phyloP scores from a whole-genome alignment of 2,888 invertebrate species.

The Lamellibrachia columna region DNA sequence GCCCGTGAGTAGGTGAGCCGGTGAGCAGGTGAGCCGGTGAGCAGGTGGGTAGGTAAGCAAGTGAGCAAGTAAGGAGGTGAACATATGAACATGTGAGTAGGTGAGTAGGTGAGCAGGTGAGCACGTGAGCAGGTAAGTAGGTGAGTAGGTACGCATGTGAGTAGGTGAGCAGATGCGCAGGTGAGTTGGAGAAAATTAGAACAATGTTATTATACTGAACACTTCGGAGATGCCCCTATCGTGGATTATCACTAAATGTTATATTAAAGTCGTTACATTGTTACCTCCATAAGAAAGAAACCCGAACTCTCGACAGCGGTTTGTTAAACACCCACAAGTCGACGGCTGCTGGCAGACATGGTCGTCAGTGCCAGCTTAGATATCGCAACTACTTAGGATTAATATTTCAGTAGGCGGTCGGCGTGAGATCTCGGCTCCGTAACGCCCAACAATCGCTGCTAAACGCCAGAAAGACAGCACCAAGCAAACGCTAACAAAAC shows the following conservation, averaged over 20 bases:
- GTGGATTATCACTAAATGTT: background rate
- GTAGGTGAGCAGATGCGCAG: too few species aligned
- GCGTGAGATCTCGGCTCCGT: background rate
- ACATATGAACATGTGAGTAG: too few species aligned
- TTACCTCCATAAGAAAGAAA: background rate
- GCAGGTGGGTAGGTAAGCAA: too few species aligned
- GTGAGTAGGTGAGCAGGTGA: too few species aligned
- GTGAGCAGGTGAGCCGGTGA: too few species aligned
- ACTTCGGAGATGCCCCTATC: background rate
- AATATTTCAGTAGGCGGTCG: background rate
- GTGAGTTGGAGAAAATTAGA: too few species aligned
- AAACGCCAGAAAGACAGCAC: background rate
- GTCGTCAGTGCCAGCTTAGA: background rate
- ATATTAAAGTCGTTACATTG: background rate
- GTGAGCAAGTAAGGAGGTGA: too few species aligned
- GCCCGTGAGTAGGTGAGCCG: too few species aligned
- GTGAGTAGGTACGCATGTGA: too few species aligned
- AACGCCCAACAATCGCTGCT: background rate
- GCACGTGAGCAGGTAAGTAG: too few species aligned
- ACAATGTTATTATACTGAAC: too few species aligned
- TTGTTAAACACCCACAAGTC: background rate
- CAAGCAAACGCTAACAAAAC: background rate
- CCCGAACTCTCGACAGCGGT: background rate
- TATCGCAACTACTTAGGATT: background rate
- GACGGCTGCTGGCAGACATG: background rate